Evolutionary conservation across 2,113 vertebrate species (phyloP).

Genomic region (Hypanus sabinus): DNA sequence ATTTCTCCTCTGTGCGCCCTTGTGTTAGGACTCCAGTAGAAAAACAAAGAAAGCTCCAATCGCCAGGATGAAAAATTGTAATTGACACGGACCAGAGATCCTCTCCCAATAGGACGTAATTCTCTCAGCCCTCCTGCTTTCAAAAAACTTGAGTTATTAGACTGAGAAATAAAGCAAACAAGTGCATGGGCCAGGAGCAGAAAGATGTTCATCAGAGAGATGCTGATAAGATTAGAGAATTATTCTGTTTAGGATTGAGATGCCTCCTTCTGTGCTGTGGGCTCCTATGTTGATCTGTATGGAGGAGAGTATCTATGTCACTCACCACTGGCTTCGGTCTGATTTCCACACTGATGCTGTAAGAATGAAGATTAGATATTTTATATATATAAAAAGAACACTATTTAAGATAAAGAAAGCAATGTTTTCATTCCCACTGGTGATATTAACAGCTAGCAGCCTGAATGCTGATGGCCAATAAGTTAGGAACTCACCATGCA

Average conservation of each 20-base stretch:
- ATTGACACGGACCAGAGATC: neutral
- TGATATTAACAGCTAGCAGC: constrained; percentile 1
- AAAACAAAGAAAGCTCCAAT: neutral
- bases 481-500: neutral
- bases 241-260: neutral
- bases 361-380: neutral
- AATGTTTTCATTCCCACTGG: neutral
- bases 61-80: neutral
- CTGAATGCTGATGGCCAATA: neutral
- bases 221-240: neutral
- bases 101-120: neutral
- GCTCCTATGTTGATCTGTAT: neutral
- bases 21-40: neutral
- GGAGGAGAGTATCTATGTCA: neutral
- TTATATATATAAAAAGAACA: neutral
- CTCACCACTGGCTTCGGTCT: neutral
- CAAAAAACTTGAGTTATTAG: neutral
- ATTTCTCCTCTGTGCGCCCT: neutral
- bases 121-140: neutral
- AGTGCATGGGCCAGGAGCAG: neutral
- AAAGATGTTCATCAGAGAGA: neutral
- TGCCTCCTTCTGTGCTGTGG: neutral
- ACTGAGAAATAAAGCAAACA: neutral
- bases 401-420: constrained; percentile 25
- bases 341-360: neutral